Evolutionary conservation across 1,140 invertebrate species (phyloP), one percentile per base, ranked within the genome.

Genomic region (Drosophila mojavensis): DNA sequence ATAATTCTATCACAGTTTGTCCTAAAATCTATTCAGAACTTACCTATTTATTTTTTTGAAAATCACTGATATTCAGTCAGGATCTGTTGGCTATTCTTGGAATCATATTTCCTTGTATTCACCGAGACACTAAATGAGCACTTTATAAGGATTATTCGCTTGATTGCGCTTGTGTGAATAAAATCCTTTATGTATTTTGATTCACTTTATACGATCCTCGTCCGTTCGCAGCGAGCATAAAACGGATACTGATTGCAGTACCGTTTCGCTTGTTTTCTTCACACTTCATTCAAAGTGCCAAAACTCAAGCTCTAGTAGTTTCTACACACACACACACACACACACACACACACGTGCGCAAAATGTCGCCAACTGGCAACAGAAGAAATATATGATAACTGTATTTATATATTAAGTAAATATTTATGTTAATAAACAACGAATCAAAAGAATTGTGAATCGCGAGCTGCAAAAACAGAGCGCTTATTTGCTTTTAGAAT

Each of bases 251-350:
- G 79, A 88, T 71, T 66, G 62, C 60, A 74, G 50, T 66, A 28
- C 24, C 17, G 47, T 41, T 64, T 55, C 47, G 63, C 48, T 68
- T 66, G 55, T 67, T 88, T 72, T 74, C 73, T 86, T 88, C 76
- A 88, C 83, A 86, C 83, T 75, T 86, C 83, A 88, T 63, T 45
- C 70, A 61, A 73, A 68, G 76, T 88, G 76, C 83, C 83, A 88
- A 86, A 75, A 64, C 53, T 60, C 39, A 79, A 48, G 60, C 71
- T 82, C 83, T 82, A 83, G 66, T 86, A 86, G 83, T 86, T 86
- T 88, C 73, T 53, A 69, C 82, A 75, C 79, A 77, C 68, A 59
- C 75, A 51, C 63, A 30, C 61, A 56, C 58, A 72, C 63, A 75
- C 79, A 77, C 65, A 69, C 82, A 73, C 79, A 74, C 68, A 48